phyloP scores from a whole-genome alignment of 2,113 vertebrate species.

The Rhinopithecus roxellana region DNA sequence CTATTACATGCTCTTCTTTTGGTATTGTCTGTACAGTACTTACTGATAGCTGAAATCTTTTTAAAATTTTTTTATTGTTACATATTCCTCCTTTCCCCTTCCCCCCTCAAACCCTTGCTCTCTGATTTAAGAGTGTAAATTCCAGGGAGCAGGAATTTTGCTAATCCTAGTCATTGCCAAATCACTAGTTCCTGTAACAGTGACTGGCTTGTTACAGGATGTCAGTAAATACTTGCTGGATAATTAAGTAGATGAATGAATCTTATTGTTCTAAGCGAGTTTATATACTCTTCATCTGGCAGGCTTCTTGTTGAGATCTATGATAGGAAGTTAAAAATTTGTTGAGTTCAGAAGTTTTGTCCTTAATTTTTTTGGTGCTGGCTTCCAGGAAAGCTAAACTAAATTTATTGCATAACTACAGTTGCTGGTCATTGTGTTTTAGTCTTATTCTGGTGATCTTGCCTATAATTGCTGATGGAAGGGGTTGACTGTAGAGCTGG shows the following conservation, averaged over 20 bases:
- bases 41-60: background rate
- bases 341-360: background rate
- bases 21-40: background rate
- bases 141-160: background rate
- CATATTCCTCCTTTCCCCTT: background rate
- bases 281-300: background rate
- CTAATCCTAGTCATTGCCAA: background rate
- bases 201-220: background rate
- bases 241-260: background rate
- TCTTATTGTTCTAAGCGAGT: background rate
- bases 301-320: background rate
- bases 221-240: background rate
- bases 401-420: background rate
- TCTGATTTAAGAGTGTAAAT: background rate
- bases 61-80: background rate
- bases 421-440: background rate
- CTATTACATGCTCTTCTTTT: accelerated
- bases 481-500: background rate
- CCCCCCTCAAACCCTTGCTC: background rate
- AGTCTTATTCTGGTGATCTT: background rate
- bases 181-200: background rate
- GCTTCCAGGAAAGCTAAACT: conserved; percentile 8
- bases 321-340: background rate
- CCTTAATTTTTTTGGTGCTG: background rate
- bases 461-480: background rate